These are phyloP conservation scores for Hydropsyche betteni DNA, from an alignment of 2,888 invertebrate species.

Conservation along the genomic window DNA sequence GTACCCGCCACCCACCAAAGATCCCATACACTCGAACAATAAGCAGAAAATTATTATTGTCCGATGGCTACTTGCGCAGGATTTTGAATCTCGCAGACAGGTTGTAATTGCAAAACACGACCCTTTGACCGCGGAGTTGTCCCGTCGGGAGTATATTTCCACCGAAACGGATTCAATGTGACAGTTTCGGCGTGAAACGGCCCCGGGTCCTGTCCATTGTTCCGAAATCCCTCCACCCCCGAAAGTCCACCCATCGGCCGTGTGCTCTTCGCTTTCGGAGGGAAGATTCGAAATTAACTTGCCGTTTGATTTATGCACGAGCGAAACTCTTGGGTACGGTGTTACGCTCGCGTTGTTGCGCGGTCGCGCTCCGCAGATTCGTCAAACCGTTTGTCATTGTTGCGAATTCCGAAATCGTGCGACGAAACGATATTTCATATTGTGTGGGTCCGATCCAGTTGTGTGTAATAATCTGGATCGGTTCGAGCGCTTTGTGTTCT, in stretches of 20 bases:
- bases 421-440: too few species aligned
- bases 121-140: constrained; percentile 37
- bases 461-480: too few species aligned
- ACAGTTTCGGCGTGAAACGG: constrained; percentile 41
- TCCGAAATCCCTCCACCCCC: constrained; percentile 12
- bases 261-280: constrained; percentile 24
- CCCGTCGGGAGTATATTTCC: constrained; percentile 33
- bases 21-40: not conserved
- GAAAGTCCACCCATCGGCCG: not conserved
- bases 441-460: too few species aligned
- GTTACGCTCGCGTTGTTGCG: too few species aligned
- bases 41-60: constrained; percentile 13
- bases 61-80: constrained; percentile 1
- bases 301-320: constrained; percentile 31
- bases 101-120: constrained; percentile 33
- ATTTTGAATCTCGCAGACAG: constrained; percentile 18
- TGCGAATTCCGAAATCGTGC: too few species aligned
- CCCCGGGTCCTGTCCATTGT: constrained; percentile 24
- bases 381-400: too few species aligned
- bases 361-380: too few species aligned
- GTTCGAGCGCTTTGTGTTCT: too few species aligned
- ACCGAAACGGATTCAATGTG: constrained; percentile 34
- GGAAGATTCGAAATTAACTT: constrained; percentile 38
- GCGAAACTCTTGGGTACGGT: not conserved
- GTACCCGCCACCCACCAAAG: too few species aligned